Percentiles rank a stretch among this genome's conserved stretches.
phyloP scores from a whole-genome alignment of 2,113 vertebrate genomes.

The Catharus fuscescens region DNA sequence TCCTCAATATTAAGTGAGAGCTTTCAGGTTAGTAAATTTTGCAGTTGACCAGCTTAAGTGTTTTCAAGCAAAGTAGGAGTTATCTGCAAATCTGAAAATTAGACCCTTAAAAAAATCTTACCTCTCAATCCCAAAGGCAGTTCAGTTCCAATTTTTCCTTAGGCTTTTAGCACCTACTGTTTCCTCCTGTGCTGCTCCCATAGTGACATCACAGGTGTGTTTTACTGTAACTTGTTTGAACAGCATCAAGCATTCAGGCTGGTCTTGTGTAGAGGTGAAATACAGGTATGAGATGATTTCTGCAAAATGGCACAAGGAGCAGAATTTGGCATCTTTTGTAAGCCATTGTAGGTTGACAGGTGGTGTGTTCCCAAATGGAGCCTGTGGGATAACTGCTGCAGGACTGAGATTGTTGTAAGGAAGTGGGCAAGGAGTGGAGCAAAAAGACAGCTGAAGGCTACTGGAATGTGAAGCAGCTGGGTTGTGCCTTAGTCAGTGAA shows the following conservation, averaged over 20 bases:
- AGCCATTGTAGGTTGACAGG: not conserved
- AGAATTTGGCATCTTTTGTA: not conserved
- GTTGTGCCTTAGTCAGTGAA: slow-evolving; percentile 24
- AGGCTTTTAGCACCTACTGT: not conserved
- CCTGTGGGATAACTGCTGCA: not conserved
- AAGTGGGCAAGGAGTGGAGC: not conserved
- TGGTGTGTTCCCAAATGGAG: not conserved
- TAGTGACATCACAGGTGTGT: not conserved
- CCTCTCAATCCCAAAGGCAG: not conserved
- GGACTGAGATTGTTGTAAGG: not conserved
- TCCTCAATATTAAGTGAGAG: not conserved
- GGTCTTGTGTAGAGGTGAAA: not conserved
- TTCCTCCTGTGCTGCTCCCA: not conserved
- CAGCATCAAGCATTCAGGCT: not conserved
- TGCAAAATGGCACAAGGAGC: not conserved
- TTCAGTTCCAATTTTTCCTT: not conserved
- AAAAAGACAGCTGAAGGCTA: slow-evolving; percentile 41
- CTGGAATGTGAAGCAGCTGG: slow-evolving; percentile 49
- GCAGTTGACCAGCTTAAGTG: not conserved
- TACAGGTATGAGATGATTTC: not conserved
- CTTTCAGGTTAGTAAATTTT: not conserved
- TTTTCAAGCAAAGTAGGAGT: not conserved
- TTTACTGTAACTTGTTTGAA: not conserved
- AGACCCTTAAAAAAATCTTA: not conserved
- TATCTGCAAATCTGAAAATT: not conserved